phyloP scores from a whole-genome alignment of 1,140 invertebrate species.

The Yoshiicerus persimilis region DNA sequence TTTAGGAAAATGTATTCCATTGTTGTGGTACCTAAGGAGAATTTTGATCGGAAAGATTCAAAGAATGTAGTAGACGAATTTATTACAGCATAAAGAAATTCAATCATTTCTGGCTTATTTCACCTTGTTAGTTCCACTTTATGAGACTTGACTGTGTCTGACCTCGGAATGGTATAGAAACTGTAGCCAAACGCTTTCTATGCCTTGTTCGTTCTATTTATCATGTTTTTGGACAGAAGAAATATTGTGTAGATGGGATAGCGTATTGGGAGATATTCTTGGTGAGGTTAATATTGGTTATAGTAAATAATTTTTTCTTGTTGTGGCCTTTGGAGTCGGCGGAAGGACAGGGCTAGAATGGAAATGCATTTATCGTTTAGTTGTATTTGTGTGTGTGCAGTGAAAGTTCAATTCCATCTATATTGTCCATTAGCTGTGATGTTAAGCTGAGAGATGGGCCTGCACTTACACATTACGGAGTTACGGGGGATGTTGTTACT shows the following conservation, averaged over 20 bases:
- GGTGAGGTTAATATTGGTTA: too few species aligned
- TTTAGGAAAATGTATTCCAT: too few species aligned
- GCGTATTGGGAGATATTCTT: too few species aligned
- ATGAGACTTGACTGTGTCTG: not conserved
- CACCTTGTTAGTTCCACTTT: not conserved
- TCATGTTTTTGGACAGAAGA: not conserved
- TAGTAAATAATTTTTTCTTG: too few species aligned
- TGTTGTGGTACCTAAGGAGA: not conserved
- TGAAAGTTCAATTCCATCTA: not conserved
- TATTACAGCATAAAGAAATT: not conserved
- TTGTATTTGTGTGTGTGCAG: not conserved
- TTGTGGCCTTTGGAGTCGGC: too few species aligned
- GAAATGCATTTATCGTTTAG: not conserved
- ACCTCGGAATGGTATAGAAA: not conserved
- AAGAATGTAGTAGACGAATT: not conserved
- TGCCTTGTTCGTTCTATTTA: too few species aligned
- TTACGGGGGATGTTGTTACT: not conserved
- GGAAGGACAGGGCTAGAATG: not conserved
- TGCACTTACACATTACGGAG: not conserved
- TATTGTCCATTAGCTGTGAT: not conserved
- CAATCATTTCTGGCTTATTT: not conserved
- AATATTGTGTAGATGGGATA: not conserved
- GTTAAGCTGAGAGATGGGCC: not conserved
- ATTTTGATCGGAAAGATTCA: not conserved
- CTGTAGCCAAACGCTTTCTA: not conserved